Conservation (phyloP, 2,113 vertebrate species). For the Erythrocercus mccallii region DNA sequence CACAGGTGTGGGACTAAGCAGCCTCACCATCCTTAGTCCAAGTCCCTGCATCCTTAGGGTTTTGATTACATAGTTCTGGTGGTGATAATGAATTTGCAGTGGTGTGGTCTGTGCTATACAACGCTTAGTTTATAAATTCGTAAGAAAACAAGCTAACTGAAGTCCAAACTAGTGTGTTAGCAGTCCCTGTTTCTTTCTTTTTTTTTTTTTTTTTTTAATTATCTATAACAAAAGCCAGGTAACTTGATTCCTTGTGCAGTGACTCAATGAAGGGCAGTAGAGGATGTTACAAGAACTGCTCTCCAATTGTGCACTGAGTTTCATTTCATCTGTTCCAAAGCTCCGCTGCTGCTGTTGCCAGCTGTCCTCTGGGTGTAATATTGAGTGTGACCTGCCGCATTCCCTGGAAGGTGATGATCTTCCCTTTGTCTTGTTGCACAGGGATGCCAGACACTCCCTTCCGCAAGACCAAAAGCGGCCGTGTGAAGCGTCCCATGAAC, state of each 20-base stretch:
- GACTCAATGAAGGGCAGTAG: not conserved
- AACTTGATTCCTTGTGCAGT: not conserved
- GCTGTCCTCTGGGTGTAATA: not conserved
- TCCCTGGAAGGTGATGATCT: slow-evolving; percentile 24
- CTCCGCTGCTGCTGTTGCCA: not conserved
- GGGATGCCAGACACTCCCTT: slow-evolving; percentile 74
- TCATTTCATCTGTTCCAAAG: not conserved
- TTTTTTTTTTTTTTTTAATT: not conserved
- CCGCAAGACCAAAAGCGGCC: slow-evolving; percentile 72
- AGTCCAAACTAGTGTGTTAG: not conserved
- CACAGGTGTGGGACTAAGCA: not conserved
- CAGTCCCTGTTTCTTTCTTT: not conserved
- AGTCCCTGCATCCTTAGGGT: not conserved
- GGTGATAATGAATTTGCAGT: not conserved
- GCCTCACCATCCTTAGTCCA: too few species aligned
- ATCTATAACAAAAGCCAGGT: not conserved
- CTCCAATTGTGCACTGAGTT: not conserved
- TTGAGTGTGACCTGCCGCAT: not conserved
- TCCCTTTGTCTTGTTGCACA: slow-evolving; percentile 54
- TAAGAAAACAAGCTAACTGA: not conserved
- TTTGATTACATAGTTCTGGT: not conserved
- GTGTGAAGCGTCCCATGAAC: slow-evolving; percentile 85
- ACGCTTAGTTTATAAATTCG: not conserved
- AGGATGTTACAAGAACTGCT: not conserved
- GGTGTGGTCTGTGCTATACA: not conserved